Evolutionary conservation across 2,888 invertebrate species (phyloP), one percentile per base, ranked within the genome.

Genomic region (Stegana nigrithorax): DNA sequence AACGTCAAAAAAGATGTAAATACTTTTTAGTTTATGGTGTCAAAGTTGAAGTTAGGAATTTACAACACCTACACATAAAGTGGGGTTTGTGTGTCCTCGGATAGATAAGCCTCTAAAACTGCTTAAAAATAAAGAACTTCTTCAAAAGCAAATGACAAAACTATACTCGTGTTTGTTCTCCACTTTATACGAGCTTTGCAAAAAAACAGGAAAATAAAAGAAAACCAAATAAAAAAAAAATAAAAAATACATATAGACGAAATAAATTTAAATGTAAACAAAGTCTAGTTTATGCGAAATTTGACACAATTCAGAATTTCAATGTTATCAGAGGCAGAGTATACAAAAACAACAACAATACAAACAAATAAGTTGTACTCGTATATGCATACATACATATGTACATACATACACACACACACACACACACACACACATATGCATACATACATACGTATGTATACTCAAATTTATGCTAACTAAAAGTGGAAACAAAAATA

Each of bases 101-200:
- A n/a, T n/a, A n/a, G n/a, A n/a, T n/a, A n/a, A n/a, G n/a, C n/a
- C n/a, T n/a, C n/a, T n/a, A n/a, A n/a, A n/a, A n/a, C n/a, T n/a
- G n/a, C n/a, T n/a, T n/a, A n/a, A n/a, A n/a, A 32, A 32, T 32
- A 32, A 32, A 32, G 12, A 7, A 32, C 32, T 32, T 32, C 32
- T 32, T 32, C 50, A 10, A 63, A 27, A 45, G 23, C 12, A 44
- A 8, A 44, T 8, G 6, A 44, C 10, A 8, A 44, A 44, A 44
- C 17, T 51, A 57, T 55, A 70, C 62, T 63, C 39, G 39, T 39
- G 39, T 39, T n/a, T 39, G 17, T 39, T 4, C 6, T 39, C 14
- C 36, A 14, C 36, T 36, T 36, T 36, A 39, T n/a, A n/a, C n/a
- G n/a, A 39, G 5, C 17, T 39, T 4, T 39, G 5, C 39, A 39